Evolutionary conservation across 2,797 vertebrate species (phyloP), one percentile per base, ranked within the genome.

Genomic region (Tokudaia tokunoshimensis): DNA sequence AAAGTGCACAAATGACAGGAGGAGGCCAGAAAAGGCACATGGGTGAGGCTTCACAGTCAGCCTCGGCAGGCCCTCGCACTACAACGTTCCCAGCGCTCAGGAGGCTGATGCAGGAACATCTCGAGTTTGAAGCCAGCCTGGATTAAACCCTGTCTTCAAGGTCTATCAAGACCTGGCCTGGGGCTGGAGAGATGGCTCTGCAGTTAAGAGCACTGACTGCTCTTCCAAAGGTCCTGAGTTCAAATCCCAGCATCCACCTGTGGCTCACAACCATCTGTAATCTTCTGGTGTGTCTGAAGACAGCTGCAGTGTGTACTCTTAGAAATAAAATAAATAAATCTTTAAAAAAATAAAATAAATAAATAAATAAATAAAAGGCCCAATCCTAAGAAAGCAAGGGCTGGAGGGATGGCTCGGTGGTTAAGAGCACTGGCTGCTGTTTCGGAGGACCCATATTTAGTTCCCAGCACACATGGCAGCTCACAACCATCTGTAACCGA

Each of bases 1-100:
- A 3, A n/a, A 34, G n/a, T 78, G 31, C 11, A 44, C 2, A 44
- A 7, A 29, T 24, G 8, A 24, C 47, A 0, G 0, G 11, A 34
- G 31, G 29, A 34, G 93, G 24, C 17, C 0, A 2, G 47, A 75
- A 85, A 57, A 34, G 55, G 57, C 34, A 52, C 52, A 14, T 0
- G 0, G 29, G 29, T 80, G n/a, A 19, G 63, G n/a, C 19, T 57
- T 57, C 83, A 75, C 1, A 37, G 59, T 17, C 67, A 82, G 17
- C 75, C 70, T 55, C 15, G 52, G 84, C 10, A 34, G 67, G 34
- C 34, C 65, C 31, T 70, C 34, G 13, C 5, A 2, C 67, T 70
- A 41, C 50, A 72, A 75, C 22, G 31, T 2, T 72, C 50, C 67
- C n/a, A 74, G n/a, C 50, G 81, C 41, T 78, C 37, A 13, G 29